Evolutionary conservation across 2,888 invertebrate genomes (phyloP).

Genomic region (Oscheius sp.): DNA sequence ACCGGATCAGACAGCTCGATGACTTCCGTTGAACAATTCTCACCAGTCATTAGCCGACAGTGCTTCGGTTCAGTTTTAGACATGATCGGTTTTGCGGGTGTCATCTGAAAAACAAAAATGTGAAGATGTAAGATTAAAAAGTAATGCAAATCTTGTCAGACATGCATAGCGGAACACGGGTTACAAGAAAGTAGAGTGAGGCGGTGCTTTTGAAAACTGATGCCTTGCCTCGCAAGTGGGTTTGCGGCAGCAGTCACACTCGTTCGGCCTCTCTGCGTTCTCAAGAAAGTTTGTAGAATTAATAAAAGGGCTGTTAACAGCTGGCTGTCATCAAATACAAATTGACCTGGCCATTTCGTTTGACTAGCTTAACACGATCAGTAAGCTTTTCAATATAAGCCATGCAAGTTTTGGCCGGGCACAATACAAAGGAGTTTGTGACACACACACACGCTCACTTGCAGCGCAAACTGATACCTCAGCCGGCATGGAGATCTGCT

Average conservation of each 20-base stretch:
- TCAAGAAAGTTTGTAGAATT: slow-evolving; percentile 8
- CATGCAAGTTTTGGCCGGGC: background rate
- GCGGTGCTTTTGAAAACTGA: slow-evolving; percentile 32
- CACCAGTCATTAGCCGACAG: slow-evolving; percentile 62
- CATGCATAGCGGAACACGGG: slow-evolving; percentile 25
- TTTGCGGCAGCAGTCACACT: slow-evolving; percentile 22
- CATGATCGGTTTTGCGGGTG: slow-evolving; percentile 38
- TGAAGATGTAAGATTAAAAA: no score
- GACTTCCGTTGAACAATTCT: slow-evolving; percentile 58
- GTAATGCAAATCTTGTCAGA: slow-evolving; percentile 11
- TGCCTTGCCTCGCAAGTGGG: slow-evolving; percentile 11
- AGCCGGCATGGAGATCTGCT: slow-evolving; percentile 59
- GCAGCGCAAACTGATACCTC: slow-evolving; percentile 40
- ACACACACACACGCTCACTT: background rate
- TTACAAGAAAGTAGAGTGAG: slow-evolving; percentile 20
- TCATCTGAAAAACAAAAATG: slow-evolving; percentile 4
- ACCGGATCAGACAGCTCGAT: slow-evolving; percentile 67
- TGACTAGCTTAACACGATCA: background rate
- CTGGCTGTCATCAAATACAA: slow-evolving; percentile 6
- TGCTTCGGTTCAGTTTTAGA: slow-evolving; percentile 53
- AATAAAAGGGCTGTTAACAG: slow-evolving; percentile 4
- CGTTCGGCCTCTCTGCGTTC: background rate
- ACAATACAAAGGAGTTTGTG: background rate
- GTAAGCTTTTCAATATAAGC: background rate
- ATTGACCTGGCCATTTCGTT: background rate